Evolutionary conservation across 2,113 vertebrate genomes (phyloP).

Genomic region (Cyanocitta stelleri): DNA sequence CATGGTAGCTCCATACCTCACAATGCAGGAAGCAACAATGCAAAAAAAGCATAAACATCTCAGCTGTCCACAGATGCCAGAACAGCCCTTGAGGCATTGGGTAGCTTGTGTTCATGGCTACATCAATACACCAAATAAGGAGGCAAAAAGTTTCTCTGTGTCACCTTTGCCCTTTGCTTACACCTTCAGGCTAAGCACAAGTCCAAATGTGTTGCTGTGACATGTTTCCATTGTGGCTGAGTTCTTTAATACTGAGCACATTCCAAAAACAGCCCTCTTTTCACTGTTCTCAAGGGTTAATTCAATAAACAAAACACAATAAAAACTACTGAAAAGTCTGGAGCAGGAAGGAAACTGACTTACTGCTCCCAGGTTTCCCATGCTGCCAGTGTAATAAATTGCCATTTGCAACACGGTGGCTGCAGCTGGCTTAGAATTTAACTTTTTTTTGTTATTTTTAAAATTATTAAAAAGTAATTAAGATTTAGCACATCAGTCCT

Average conservation of each 20-base stretch:
- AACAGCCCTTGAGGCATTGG: not conserved
- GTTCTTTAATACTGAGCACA: not conserved
- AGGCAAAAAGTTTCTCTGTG: not conserved
- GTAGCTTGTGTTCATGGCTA: not conserved
- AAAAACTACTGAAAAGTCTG: not conserved
- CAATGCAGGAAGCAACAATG: not conserved
- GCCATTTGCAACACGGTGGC: not conserved
- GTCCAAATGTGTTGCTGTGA: not conserved
- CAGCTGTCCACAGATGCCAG: not conserved
- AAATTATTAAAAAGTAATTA: not conserved
- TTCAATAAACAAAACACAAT: slow-evolving; percentile 12
- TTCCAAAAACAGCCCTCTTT: not conserved
- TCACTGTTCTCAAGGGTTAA: not conserved
- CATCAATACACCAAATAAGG: not conserved
- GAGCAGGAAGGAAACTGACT: slow-evolving; percentile 33
- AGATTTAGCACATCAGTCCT: not conserved
- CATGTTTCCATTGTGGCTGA: not conserved
- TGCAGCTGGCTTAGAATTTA: not conserved
- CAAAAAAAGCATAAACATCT: not conserved
- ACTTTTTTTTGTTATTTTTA: not conserved
- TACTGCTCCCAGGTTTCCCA: not conserved
- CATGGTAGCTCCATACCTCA: not conserved
- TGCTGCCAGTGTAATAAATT: not conserved
- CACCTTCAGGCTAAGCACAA: not conserved
- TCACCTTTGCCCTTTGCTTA: not conserved